Evolutionary conservation across 2,888 invertebrate genomes (phyloP).

Genomic region (Selenia dentaria): DNA sequence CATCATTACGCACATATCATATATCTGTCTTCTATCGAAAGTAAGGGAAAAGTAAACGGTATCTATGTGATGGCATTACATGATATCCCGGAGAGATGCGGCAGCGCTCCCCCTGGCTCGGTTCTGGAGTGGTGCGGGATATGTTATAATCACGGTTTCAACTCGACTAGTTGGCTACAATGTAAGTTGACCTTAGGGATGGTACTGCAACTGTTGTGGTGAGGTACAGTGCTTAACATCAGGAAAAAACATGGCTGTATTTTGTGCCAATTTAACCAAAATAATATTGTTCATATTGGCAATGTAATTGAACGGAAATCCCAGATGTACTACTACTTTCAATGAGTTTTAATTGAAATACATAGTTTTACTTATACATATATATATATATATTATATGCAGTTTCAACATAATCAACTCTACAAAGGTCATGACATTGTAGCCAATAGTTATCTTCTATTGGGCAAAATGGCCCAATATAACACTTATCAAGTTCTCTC

Average conservation of each 20-base stretch:
- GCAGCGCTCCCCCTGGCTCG: slow-evolving; percentile 53
- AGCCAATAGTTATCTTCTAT: slow-evolving; percentile 5
- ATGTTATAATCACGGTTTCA: slow-evolving; percentile 12
- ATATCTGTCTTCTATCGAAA: slow-evolving; percentile 70
- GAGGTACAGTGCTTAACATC: no score
- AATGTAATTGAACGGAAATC: not conserved
- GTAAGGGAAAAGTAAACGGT: slow-evolving; percentile 63
- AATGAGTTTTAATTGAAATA: no score
- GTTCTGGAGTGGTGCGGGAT: slow-evolving; percentile 40
- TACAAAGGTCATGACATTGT: slow-evolving; percentile 13
- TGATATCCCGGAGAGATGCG: slow-evolving; percentile 62
- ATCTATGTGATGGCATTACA: slow-evolving; percentile 79
- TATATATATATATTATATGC: no score
- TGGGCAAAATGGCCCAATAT: not conserved
- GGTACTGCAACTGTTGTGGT: no score
- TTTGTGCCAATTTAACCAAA: not conserved
- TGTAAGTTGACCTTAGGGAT: slow-evolving; percentile 21
- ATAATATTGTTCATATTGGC: no score
- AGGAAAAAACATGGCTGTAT: no score
- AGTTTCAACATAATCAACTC: no score
- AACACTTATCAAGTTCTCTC: not conserved
- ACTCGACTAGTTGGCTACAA: slow-evolving; percentile 20
- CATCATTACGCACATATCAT: slow-evolving; percentile 83
- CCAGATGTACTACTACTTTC: not conserved
- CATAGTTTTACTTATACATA: no score